Conservation (phyloP, 2,113 vertebrate species). For the Synodontis membranacea region DNA sequence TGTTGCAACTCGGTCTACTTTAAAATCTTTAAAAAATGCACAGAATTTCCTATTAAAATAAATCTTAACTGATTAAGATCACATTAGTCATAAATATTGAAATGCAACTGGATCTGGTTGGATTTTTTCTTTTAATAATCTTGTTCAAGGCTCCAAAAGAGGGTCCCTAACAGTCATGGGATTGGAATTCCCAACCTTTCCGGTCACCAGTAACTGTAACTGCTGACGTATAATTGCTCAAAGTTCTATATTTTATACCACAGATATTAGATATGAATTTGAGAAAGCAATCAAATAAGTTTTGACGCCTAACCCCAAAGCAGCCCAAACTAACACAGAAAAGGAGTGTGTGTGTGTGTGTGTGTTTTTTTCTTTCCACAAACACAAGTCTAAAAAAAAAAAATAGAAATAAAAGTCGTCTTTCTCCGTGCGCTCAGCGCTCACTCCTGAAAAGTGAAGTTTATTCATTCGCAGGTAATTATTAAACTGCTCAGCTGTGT, state of each 20-base stretch:
- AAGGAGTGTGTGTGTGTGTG: too few relatives aligned
- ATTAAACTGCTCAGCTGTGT: slow-evolving; percentile 57
- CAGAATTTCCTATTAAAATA: background rate
- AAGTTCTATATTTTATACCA: background rate
- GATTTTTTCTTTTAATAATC: background rate
- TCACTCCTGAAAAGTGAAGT: slow-evolving; percentile 45
- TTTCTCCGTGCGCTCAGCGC: slow-evolving; percentile 35
- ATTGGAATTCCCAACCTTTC: background rate
- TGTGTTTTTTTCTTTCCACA: background rate
- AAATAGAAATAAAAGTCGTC: slow-evolving; percentile 33
- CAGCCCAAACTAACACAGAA: background rate
- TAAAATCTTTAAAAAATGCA: background rate
- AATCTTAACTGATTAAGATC: background rate
- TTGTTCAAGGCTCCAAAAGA: background rate
- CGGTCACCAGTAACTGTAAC: background rate
- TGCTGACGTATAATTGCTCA: background rate
- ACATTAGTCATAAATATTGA: background rate
- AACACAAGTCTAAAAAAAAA: slow-evolving; percentile 9
- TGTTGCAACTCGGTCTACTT: too few relatives aligned
- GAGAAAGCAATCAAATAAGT: background rate
- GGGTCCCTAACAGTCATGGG: background rate
- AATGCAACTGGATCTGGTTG: background rate
- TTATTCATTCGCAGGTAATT: slow-evolving; percentile 62
- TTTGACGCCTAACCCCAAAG: background rate
- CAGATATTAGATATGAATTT: background rate